These are phyloP conservation scores for Dicentrarchus labrax DNA, from an alignment of 2,113 vertebrate species.

Conservation along the genomic window DNA sequence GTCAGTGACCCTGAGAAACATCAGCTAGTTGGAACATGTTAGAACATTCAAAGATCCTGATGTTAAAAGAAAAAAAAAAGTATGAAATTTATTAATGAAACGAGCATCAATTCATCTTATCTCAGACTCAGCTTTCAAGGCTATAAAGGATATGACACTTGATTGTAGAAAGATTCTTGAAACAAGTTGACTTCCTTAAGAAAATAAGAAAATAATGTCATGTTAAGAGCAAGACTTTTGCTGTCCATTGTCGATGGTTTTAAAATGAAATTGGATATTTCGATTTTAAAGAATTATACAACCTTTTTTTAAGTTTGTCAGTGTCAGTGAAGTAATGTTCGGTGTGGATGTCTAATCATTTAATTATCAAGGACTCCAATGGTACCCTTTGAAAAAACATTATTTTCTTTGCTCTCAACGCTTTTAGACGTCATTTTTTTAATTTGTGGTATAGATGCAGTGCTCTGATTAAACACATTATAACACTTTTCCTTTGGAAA, in stretches of 20 bases:
- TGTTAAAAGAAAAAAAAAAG: background rate
- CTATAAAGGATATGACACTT: background rate
- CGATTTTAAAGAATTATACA: background rate
- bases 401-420: background rate
- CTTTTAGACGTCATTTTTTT: constrained; percentile 1
- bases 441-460: background rate
- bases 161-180: background rate
- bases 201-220: background rate
- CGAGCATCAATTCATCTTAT: background rate
- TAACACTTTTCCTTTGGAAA: background rate
- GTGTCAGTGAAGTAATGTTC: background rate
- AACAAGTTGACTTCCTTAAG: background rate
- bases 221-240: background rate
- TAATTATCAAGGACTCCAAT: background rate
- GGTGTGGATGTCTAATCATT: constrained; percentile 1
- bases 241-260: background rate
- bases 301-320: background rate
- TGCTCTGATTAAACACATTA: constrained; percentile 3
- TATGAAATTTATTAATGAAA: background rate
- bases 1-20: constrained; percentile 17
- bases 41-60: background rate
- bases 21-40: background rate
- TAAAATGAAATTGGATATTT: background rate
- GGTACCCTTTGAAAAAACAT: background rate
- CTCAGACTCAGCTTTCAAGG: background rate